phyloP scores from a whole-genome alignment of 2,888 invertebrate species.

The Pterostichus niger region DNA sequence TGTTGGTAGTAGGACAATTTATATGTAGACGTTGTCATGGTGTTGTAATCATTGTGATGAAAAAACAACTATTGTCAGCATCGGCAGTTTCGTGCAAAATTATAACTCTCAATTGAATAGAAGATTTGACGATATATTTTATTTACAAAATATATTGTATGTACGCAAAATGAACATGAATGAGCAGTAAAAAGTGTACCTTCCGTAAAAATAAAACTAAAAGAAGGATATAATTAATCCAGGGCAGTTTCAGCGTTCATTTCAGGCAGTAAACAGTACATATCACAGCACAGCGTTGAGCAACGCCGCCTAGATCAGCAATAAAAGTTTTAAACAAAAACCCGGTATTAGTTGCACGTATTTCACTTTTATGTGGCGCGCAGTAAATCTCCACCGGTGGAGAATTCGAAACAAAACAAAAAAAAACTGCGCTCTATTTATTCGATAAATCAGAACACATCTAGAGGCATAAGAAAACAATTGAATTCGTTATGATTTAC shows the following conservation, averaged over 20 bases:
- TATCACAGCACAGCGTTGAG: neutral
- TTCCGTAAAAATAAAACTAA: neutral
- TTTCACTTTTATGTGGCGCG: conserved; percentile 53
- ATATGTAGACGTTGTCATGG: no score
- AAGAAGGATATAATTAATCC: neutral
- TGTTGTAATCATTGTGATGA: no score
- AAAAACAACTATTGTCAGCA: no score
- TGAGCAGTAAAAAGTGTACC: neutral
- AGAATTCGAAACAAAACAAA: conserved; percentile 48
- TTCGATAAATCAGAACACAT: conserved; percentile 60
- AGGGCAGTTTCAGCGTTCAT: neutral
- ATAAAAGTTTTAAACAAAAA: conserved; percentile 44
- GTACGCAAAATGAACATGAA: neutral
- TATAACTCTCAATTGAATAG: no score
- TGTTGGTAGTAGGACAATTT: no score
- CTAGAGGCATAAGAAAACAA: conserved; percentile 65
- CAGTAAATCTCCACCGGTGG: conserved; percentile 46
- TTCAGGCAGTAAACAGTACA: conserved; percentile 5
- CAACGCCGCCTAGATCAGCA: conserved; percentile 30
- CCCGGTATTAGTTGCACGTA: conserved; percentile 50
- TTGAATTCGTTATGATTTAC: conserved; percentile 62
- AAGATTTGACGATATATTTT: no score
- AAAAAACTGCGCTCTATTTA: conserved; percentile 51
- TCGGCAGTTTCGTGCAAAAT: no score
- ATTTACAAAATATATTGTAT: neutral